Conservation (phyloP, 2,797 vertebrate species). For the Falco novaeseelandiae region DNA sequence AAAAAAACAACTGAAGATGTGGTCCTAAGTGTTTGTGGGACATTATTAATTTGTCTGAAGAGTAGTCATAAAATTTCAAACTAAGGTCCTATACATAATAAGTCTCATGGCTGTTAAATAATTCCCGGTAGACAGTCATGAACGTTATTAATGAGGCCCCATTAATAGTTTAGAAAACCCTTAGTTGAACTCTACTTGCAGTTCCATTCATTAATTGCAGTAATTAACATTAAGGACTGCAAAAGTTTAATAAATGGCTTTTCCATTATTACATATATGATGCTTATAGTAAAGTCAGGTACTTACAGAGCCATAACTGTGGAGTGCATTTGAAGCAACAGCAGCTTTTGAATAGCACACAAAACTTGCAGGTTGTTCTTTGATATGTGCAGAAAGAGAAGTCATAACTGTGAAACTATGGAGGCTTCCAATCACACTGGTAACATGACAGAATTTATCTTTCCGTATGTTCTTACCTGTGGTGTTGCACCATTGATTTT, state of each 20-base stretch:
- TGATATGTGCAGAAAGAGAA: background rate
- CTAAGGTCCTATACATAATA: background rate
- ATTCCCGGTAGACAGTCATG: constrained; percentile 11
- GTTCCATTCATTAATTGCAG: constrained; percentile 60
- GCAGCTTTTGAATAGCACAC: background rate
- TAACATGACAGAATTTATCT: background rate
- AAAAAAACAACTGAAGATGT: background rate
- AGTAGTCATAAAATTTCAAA: constrained; percentile 1
- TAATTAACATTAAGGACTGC: constrained; percentile 58
- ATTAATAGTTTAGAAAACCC: constrained; percentile 67
- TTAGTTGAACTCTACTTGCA: constrained; percentile 37
- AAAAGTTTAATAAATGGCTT: constrained; percentile 28
- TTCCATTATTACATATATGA: background rate
- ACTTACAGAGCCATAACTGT: background rate
- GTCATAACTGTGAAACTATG: background rate
- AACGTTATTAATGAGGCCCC: constrained; percentile 52
- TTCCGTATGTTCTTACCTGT: background rate
- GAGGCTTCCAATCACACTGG: background rate
- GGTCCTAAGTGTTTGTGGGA: background rate
- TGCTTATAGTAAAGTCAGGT: background rate
- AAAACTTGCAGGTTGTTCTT: background rate
- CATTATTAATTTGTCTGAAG: constrained; percentile 9
- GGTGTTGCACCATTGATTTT: background rate
- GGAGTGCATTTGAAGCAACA: background rate
- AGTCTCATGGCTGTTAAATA: constrained; percentile 12